Conservation (phyloP, 2,797 vertebrate genomes). For the Falco biarmicus region DNA sequence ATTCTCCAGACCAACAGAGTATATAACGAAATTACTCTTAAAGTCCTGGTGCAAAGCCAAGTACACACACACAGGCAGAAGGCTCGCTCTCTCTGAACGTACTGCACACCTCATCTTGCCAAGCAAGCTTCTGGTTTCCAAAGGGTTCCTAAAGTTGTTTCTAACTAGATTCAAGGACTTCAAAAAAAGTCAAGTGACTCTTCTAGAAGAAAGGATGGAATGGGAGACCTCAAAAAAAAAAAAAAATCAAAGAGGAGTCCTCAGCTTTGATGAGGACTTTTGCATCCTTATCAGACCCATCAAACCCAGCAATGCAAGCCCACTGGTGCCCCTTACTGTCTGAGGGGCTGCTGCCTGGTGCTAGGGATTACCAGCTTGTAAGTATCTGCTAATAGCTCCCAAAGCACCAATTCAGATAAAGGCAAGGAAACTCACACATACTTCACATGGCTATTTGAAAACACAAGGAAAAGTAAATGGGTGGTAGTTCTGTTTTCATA, state of each 20-base stretch:
- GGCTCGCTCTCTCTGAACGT: fast-evolving
- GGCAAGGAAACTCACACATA: not conserved
- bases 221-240: not conserved
- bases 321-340: fast-evolving
- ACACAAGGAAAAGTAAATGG: not conserved
- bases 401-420: fast-evolving
- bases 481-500: not conserved
- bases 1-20: fast-evolving
- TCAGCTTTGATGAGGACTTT: not conserved
- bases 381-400: fast-evolving
- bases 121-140: not conserved
- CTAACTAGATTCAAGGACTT: not conserved
- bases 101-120: not conserved
- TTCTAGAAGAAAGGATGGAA: not conserved
- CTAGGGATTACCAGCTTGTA: fast-evolving
- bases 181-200: not conserved
- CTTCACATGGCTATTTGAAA: not conserved
- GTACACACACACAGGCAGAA: fast-evolving
- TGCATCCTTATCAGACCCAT: not conserved
- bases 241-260: not conserved
- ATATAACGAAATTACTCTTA: fast-evolving
- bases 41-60: not conserved
- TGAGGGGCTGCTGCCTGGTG: not conserved
- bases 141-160: not conserved
- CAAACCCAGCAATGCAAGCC: fast-evolving